Evolutionary conservation across 2,888 invertebrate genomes (phyloP).

Genomic region (Panopea generosa): DNA sequence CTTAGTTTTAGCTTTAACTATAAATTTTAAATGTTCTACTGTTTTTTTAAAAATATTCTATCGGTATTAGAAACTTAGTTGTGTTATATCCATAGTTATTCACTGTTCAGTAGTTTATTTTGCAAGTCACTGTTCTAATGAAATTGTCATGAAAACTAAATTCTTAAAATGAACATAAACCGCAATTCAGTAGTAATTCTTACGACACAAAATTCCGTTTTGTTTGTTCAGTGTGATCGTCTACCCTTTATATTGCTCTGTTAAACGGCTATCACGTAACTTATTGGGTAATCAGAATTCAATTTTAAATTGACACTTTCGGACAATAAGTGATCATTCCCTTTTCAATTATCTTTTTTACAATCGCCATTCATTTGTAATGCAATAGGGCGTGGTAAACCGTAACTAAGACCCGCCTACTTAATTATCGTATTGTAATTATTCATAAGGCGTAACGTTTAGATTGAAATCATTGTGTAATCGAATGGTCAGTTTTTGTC

Average conservation of each 20-base stretch:
- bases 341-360: slow-evolving; percentile 51
- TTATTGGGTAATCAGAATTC: slow-evolving; percentile 60
- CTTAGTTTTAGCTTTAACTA: too few relatives aligned
- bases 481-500: too few relatives aligned
- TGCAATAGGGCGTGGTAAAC: slow-evolving; percentile 9
- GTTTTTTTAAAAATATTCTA: too few relatives aligned
- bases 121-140: not conserved
- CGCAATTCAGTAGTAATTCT: not conserved
- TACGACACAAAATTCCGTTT: not conserved
- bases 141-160: not conserved
- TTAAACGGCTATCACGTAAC: slow-evolving; percentile 50
- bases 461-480: not conserved
- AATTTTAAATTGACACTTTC: slow-evolving; percentile 52
- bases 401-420: slow-evolving; percentile 34
- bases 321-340: slow-evolving; percentile 57
- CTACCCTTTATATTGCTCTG: not conserved
- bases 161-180: not conserved
- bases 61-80: too few relatives aligned
- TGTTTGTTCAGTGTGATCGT: not conserved
- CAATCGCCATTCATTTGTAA: slow-evolving; percentile 33
- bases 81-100: too few relatives aligned
- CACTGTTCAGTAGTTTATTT: too few relatives aligned
- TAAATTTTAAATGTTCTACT: too few relatives aligned
- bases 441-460: slow-evolving; percentile 39
- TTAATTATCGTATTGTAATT: slow-evolving; percentile 45